Evolutionary conservation across 92 coral and sea anemone genomes (phyloP), one percentile per base, ranked within the genome.

Genomic region (Plumapathes pennacea): DNA sequence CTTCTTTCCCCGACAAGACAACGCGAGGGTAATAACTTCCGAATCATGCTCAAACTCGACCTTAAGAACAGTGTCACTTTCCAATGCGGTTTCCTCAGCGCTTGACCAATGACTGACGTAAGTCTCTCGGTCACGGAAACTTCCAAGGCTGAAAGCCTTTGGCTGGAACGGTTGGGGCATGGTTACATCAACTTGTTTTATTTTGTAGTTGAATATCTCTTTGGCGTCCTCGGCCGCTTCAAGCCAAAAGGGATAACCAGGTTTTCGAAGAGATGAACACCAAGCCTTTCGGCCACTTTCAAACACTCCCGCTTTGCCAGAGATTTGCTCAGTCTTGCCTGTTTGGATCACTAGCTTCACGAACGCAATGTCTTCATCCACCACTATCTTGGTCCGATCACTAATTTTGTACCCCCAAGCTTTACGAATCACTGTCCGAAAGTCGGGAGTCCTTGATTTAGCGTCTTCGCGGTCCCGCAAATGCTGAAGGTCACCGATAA

Each of bases 41-140:
- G 80, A 52, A 61, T 90, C 97, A 50, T 81, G 95, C 62, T 79
- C 89, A 36, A 86, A 87, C 33, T 82, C 89, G 11, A 64, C 74
- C 38, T 71, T 43, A 12, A 82, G 50, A 28, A 41, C 54, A 24
- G 71, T 78, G 21, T 40, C 64, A 33, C 46, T 47, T 20, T 64
- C 66, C 1, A 26, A 1, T 6, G 19, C 0, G 4, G 7, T 11
- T 43, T 84, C 62, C 4, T 39, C 36, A 0, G 52, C 54, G 6
- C 83, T 69, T 21, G 30, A 53, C 74, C 80, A 85, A 37, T 86
- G 95, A 28, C 54, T 50, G 10, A 86, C 55, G 38, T 73, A 86
- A 8, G 81, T 75, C 0, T 75, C 88, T 6, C 88, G 81, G 42
- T 86, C 54, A 19, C 21, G 50, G 46, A 86, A 85, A 27, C 73